Evolutionary conservation across 2,888 invertebrate species (phyloP), one percentile per base, ranked within the genome.

Genomic region (Microctonus brassicae): DNA sequence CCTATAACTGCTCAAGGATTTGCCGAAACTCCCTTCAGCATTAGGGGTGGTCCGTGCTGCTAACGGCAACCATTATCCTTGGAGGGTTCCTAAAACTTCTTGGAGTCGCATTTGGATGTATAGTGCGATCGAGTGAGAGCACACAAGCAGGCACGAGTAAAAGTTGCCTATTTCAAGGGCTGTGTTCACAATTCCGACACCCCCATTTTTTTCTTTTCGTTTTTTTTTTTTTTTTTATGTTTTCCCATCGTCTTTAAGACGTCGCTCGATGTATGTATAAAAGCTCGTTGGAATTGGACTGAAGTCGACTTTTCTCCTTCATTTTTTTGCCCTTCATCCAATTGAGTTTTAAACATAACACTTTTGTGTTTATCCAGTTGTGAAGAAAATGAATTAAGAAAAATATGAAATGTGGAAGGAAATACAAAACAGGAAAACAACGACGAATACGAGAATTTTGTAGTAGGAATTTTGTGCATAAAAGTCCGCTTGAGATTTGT

Each of bases 21-120:
- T 69, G 20, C 55, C 53, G 36, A 69, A 69, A 69, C 47, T 71
- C 69, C 71, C 65, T 33, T 29, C 26, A 39, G 61, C 58, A 72
- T 66, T 71, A 69, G 62, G 69, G 73, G 63, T 65, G 65, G 66
- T 69, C 34, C 58, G 53, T 36, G 62, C 67, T 61, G 68, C 71
- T 75, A 75, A 76, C 75, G 73, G 67, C 72, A 62, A 70, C 74
- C 75, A 74, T 76, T 76, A 76, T 71, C 73, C 75, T 63, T 57
- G n/a, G 65, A 65, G 62, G 42, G 57, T 24, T 36, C 73, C 67
- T 60, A 71, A 67, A 69, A 72, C 72, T 57, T 60, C 65, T 60
- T 62, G 26, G 53, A 39, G 36, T 34, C 36, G 55, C n/a, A n/a
- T 11, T 17, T 17, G 58, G 33, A n/a, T 5, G 29, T 33, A 22